Percentiles rank a stretch among this genome's conserved stretches.
These are phyloP conservation scores for Meloidogyne hapla DNA, from an alignment of 1,140 invertebrate genomes.

Conservation along the genomic window DNA sequence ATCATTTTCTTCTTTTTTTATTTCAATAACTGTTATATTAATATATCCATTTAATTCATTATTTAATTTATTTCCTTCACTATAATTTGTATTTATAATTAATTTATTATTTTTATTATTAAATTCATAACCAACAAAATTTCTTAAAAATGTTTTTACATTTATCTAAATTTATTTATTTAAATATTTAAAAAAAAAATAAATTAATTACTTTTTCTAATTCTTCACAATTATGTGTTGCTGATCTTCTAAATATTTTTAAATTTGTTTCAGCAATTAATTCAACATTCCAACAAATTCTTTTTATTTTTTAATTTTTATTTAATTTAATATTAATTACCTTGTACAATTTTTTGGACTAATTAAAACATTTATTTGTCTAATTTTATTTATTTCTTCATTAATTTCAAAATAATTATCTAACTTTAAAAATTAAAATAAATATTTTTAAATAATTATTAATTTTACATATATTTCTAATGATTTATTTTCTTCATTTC, in stretches of 20 bases:
- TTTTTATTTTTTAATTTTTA: background rate
- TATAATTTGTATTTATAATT: conserved; percentile 47
- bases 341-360: conserved; percentile 52
- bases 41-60: conserved; percentile 48
- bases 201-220: conserved; percentile 52
- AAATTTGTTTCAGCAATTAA: conserved; percentile 41
- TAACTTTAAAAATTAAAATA: conserved; percentile 35
- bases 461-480: conserved; percentile 51
- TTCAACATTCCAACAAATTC: conserved; percentile 53
- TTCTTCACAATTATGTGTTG: conserved; percentile 38
- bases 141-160: conserved; percentile 34
- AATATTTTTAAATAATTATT: background rate
- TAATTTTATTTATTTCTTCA: conserved; percentile 35
- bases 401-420: conserved; percentile 48
- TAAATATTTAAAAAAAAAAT: conserved; percentile 21
- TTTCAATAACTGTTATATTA: conserved; percentile 46
- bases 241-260: conserved; percentile 43
- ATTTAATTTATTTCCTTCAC: background rate
- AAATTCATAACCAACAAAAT: conserved; percentile 48
- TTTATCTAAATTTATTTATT: conserved; percentile 9
- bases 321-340: conserved; percentile 13
- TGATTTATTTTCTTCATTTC: conserved; percentile 50
- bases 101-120: conserved; percentile 19
- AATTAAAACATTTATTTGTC: conserved; percentile 54
- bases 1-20: conserved; percentile 28